These are phyloP conservation scores for Ladona fulva DNA, from an alignment of 1,140 invertebrate genomes.

Conservation along the genomic window DNA sequence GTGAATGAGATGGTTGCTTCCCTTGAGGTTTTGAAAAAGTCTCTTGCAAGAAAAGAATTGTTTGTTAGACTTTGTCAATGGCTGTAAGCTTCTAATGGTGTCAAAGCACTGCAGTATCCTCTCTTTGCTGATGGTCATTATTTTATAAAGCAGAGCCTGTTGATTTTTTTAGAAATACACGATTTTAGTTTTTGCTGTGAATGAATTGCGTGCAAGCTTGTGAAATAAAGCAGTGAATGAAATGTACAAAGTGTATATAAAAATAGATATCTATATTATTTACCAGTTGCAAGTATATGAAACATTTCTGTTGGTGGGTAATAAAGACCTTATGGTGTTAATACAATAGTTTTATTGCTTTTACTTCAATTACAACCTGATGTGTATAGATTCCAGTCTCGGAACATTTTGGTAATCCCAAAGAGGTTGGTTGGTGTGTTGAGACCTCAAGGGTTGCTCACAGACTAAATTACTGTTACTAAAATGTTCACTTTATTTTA, in stretches of 20 bases:
- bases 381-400: no score
- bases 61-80: background rate
- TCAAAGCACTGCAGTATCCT: background rate
- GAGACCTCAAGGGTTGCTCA: no score
- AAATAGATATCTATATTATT: slow-evolving; percentile 11
- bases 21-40: background rate
- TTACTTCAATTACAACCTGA: no score
- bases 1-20: background rate
- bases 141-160: slow-evolving; percentile 3
- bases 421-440: no score
- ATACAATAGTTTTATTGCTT: no score
- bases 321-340: slow-evolving; percentile 7
- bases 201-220: slow-evolving; percentile 8
- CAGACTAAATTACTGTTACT: no score
- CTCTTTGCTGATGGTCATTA: slow-evolving; percentile 1
- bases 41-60: background rate
- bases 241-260: slow-evolving; percentile 10
- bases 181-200: slow-evolving; percentile 1
- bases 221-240: slow-evolving; percentile 10
- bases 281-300: slow-evolving; percentile 9
- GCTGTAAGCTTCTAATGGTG: slow-evolving; percentile 3
- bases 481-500: no score
- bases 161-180: background rate
- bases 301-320: slow-evolving; percentile 4
- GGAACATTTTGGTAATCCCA: no score